phyloP scores from a whole-genome alignment of 2,888 invertebrate species.

The Teleogryllus oceanicus region DNA sequence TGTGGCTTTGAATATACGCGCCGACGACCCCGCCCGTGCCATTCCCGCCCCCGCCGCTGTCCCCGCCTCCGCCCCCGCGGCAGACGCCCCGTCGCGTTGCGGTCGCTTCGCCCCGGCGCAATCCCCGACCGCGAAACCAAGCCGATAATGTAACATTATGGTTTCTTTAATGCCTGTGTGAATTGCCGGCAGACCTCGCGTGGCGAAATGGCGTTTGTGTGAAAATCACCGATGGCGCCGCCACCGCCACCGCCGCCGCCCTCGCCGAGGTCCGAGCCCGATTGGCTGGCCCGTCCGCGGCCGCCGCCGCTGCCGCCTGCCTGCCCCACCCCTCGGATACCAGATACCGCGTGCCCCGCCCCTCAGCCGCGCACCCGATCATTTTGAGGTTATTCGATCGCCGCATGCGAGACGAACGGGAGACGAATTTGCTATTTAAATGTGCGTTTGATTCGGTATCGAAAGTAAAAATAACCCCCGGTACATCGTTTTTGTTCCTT shows the following conservation, averaged over 20 bases:
- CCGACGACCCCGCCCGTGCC: background rate
- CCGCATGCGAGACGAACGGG: background rate
- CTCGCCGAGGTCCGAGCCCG: background rate
- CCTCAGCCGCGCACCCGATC: background rate
- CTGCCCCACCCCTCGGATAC: background rate
- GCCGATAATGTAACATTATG: conserved; percentile 18
- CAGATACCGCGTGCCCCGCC: background rate
- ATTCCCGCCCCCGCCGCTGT: background rate
- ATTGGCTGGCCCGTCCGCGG: background rate
- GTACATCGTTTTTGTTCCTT: background rate
- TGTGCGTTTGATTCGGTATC: background rate
- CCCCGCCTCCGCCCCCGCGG: background rate
- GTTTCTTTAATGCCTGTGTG: conserved; percentile 9
- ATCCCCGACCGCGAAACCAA: background rate
- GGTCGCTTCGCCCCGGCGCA: background rate
- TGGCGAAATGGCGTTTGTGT: background rate
- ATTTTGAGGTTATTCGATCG: conserved; percentile 11
- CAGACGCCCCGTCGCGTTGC: background rate
- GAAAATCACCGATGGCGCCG: background rate
- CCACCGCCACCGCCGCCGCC: background rate
- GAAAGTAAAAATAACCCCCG: background rate
- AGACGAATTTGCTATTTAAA: background rate
- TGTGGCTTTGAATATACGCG: conserved; percentile 18
- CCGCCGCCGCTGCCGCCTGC: background rate
- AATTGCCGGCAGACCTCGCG: conserved; percentile 7